Evolutionary conservation across 2,113 vertebrate genomes (phyloP).

Genomic region (Dendropsophus ebraccatus): DNA sequence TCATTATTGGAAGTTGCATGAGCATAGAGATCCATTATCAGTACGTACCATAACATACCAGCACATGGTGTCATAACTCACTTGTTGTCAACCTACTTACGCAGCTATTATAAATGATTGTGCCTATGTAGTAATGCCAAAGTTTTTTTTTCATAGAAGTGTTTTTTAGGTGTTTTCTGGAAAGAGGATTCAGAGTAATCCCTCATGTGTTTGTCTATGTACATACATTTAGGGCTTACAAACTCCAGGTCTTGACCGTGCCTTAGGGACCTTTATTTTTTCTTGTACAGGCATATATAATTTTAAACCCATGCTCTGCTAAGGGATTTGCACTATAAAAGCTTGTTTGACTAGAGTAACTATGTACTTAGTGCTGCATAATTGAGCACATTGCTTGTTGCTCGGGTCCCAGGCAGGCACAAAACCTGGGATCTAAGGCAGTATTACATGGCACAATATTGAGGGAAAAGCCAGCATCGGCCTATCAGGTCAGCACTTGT

Average conservation of each 20-base stretch:
- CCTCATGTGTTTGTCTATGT: background rate
- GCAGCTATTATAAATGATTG: background rate
- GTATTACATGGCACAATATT: too few relatives aligned
- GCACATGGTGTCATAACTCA: too few relatives aligned
- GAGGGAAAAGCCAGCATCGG: too few relatives aligned
- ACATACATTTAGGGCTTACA: background rate
- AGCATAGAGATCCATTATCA: too few relatives aligned
- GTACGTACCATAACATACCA: too few relatives aligned
- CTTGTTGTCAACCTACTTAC: background rate
- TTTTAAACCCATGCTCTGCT: constrained; percentile 70
- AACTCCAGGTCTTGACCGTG: constrained; percentile 62
- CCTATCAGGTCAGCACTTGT: too few relatives aligned
- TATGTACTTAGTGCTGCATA: constrained; percentile 52
- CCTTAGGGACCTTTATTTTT: constrained; percentile 50
- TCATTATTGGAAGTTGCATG: too few relatives aligned
- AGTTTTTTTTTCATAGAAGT: background rate
- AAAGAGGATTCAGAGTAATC: background rate
- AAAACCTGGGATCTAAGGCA: constrained; percentile 36
- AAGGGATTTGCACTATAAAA: constrained; percentile 62
- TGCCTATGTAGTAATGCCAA: background rate
- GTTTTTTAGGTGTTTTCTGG: background rate
- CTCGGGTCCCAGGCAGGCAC: constrained; percentile 46
- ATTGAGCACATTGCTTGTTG: constrained; percentile 56
- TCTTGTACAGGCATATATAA: constrained; percentile 69
- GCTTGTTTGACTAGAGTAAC: constrained; percentile 59